Conservation (phyloP, 2,888 invertebrate genomes). For the Callimorpha dominula region DNA sequence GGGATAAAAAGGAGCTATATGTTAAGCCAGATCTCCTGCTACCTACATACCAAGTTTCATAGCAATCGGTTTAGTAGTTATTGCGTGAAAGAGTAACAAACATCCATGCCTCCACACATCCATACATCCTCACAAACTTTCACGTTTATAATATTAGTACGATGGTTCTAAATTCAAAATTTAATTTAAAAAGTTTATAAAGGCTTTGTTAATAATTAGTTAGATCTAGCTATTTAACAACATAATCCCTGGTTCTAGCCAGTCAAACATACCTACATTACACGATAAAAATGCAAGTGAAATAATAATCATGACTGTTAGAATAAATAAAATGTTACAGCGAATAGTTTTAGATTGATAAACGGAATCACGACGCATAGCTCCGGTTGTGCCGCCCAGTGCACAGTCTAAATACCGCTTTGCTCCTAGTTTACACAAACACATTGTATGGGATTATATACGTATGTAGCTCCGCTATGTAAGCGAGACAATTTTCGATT, state of each 20-base stretch:
- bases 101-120: too few relatives aligned
- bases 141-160: too few relatives aligned
- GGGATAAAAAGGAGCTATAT: too few relatives aligned
- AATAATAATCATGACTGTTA: neutral
- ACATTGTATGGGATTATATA: neutral
- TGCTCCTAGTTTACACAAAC: neutral
- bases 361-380: slow-evolving; percentile 36
- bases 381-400: slow-evolving; percentile 34
- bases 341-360: slow-evolving; percentile 10
- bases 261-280: neutral
- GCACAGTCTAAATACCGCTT: slow-evolving; percentile 29
- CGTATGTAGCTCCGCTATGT: neutral
- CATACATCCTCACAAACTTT: too few relatives aligned
- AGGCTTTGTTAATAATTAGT: neutral
- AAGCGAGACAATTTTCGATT: neutral
- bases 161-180: neutral
- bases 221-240: neutral
- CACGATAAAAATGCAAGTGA: neutral
- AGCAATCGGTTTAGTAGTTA: too few relatives aligned
- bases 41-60: too few relatives aligned
- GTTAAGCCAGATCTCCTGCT: too few relatives aligned
- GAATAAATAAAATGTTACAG: slow-evolving; percentile 1
- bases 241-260: neutral
- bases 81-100: too few relatives aligned
- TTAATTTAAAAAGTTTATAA: neutral